Evolutionary conservation across 2,888 invertebrate species (phyloP).

Genomic region (Odontomyia ornata): DNA sequence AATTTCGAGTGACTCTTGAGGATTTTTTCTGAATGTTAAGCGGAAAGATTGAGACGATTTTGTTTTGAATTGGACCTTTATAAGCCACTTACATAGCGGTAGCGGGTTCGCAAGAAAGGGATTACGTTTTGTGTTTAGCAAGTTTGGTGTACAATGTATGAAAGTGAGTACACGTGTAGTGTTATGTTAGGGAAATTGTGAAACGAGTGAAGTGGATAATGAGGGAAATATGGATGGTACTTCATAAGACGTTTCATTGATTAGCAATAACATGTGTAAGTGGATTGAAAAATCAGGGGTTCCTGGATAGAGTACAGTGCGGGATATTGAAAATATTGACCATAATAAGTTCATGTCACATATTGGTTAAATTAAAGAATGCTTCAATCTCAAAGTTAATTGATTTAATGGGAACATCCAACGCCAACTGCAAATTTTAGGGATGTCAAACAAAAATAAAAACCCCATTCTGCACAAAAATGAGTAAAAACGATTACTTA

Average conservation of each 20-base stretch:
- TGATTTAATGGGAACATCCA: too few relatives aligned
- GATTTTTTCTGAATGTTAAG: constrained; percentile 8
- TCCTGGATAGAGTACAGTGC: background rate
- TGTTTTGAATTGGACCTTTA: constrained; percentile 8
- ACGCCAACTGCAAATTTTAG: too few relatives aligned
- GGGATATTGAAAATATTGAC: too few relatives aligned
- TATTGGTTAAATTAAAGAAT: too few relatives aligned
- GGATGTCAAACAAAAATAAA: too few relatives aligned
- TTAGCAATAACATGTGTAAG: constrained; percentile 13
- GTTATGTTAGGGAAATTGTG: constrained; percentile 2
- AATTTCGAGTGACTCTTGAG: constrained; percentile 32
- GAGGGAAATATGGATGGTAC: constrained; percentile 2
- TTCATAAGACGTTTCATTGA: background rate
- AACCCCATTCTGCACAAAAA: too few relatives aligned
- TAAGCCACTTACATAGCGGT: constrained; percentile 14
- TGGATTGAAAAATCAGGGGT: background rate
- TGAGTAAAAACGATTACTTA: too few relatives aligned
- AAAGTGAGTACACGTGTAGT: background rate
- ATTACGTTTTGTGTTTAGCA: background rate
- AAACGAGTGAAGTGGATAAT: constrained; percentile 17
- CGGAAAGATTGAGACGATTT: constrained; percentile 18
- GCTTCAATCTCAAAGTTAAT: too few relatives aligned
- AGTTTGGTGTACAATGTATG: background rate
- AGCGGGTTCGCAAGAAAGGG: constrained; percentile 5
- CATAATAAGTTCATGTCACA: too few relatives aligned